Conservation (phyloP, 2,113 vertebrate species). For the Sinosuthora webbiana region DNA sequence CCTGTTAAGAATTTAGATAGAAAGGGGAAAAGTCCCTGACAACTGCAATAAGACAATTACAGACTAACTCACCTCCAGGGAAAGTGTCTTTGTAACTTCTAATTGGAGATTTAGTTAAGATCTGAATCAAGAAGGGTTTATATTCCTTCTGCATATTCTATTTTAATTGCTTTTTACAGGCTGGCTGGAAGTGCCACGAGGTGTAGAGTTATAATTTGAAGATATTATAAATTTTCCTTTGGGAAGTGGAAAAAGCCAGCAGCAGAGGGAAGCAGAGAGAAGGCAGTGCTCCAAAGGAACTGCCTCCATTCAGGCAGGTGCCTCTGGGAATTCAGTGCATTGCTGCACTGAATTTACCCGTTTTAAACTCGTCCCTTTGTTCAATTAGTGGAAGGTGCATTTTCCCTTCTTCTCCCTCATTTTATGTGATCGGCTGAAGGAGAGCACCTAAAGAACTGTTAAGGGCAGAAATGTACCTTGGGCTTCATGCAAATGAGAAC, state of each 20-base stretch:
- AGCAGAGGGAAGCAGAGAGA: neutral
- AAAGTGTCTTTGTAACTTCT: constrained; percentile 28
- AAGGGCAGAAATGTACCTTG: neutral
- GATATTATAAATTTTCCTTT: constrained; percentile 2
- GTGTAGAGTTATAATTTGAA: constrained; percentile 30
- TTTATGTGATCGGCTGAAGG: neutral
- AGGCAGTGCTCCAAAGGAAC: neutral
- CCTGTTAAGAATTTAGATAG: neutral
- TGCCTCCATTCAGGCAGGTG: neutral
- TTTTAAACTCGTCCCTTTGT: neutral
- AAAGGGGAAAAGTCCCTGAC: neutral
- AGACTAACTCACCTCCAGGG: constrained; percentile 20
- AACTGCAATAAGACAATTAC: neutral
- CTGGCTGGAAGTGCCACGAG: constrained; percentile 10
- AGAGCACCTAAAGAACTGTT: neutral
- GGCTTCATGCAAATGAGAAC: neutral
- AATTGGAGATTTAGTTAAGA: constrained; percentile 47
- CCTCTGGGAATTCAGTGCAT: neutral
- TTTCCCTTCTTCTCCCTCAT: neutral
- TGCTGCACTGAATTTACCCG: neutral
- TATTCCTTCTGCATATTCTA: constrained; percentile 35
- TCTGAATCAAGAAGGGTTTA: constrained; percentile 28
- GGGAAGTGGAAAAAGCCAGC: neutral
- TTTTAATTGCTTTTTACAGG: constrained; percentile 58
- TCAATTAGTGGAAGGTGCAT: neutral